Evolutionary conservation across 2,113 vertebrate genomes (phyloP).

Genomic region (Hippocampus barbouri): DNA sequence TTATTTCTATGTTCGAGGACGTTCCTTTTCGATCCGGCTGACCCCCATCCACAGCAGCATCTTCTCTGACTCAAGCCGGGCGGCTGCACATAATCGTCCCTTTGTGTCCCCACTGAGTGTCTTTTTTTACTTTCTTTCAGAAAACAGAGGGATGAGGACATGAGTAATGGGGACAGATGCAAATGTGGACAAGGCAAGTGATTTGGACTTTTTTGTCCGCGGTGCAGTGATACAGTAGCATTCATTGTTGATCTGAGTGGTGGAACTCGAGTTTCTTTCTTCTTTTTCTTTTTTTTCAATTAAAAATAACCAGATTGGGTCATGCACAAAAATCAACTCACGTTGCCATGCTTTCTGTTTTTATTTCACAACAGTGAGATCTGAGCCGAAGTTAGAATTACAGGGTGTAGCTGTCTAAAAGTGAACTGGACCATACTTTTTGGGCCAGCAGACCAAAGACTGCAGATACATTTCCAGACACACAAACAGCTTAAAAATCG

Average conservation of each 20-base stretch:
- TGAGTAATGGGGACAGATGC: constrained; percentile 42
- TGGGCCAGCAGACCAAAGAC: constrained; percentile 42
- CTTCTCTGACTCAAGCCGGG: constrained; percentile 55
- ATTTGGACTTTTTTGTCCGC: constrained; percentile 38
- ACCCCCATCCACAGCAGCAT: constrained; percentile 45
- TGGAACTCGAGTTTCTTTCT: neutral
- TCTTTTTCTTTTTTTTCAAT: no score
- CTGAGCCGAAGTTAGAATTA: constrained; percentile 51
- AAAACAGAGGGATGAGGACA: constrained; percentile 29
- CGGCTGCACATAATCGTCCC: constrained; percentile 55
- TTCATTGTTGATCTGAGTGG: neutral
- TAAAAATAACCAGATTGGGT: neutral
- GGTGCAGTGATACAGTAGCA: constrained; percentile 18
- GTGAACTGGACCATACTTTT: constrained; percentile 48
- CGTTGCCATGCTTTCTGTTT: constrained; percentile 35
- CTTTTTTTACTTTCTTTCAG: constrained; percentile 51
- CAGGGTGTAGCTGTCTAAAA: constrained; percentile 61
- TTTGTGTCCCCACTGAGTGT: constrained; percentile 67
- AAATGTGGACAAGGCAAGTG: constrained; percentile 33
- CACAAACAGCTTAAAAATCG: constrained; percentile 40
- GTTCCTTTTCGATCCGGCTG: constrained; percentile 22
- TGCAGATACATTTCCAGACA: constrained; percentile 37
- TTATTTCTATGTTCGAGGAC: constrained; percentile 31
- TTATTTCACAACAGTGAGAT: constrained; percentile 45
- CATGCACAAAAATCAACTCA: constrained; percentile 13